These are phyloP conservation scores for Polietes domitor DNA, from an alignment of 2,888 invertebrate species.

Conservation along the genomic window DNA sequence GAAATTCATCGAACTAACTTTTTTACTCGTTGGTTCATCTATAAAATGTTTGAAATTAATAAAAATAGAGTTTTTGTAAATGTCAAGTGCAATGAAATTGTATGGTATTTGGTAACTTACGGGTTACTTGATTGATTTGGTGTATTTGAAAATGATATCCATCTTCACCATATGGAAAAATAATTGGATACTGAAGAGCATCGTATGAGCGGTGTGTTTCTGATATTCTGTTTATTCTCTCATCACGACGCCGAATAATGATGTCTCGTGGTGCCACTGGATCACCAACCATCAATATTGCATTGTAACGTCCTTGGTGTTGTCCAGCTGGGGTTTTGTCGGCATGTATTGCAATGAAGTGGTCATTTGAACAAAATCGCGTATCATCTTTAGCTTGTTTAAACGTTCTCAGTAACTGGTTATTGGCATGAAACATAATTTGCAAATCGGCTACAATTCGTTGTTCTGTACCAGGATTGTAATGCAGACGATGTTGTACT, in stretches of 20 bases:
- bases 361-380: constrained; percentile 72
- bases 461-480: too few species aligned
- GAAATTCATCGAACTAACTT: not conserved
- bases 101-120: constrained; percentile 62
- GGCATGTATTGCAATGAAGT: constrained; percentile 74
- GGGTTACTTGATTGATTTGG: constrained; percentile 52
- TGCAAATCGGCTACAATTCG: constrained; percentile 41
- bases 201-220: constrained; percentile 73
- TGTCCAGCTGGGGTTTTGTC: constrained; percentile 74
- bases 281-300: constrained; percentile 75
- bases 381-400: constrained; percentile 71
- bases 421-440: constrained; percentile 69
- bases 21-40: too few species aligned
- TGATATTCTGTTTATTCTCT: constrained; percentile 67
- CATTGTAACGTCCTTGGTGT: constrained; percentile 74
- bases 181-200: too few species aligned
- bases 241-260: constrained; percentile 68
- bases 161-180: too few species aligned
- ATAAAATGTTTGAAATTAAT: not conserved
- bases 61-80: not conserved
- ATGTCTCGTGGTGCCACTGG: constrained; percentile 74
- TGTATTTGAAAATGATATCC: constrained; percentile 66
- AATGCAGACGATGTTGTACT: constrained; percentile 17
- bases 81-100: constrained; percentile 51
- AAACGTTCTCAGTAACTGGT: constrained; percentile 73